These are phyloP conservation scores for Bhutanitis thaidina DNA, from an alignment of 2,888 invertebrate genomes.

Conservation along the genomic window DNA sequence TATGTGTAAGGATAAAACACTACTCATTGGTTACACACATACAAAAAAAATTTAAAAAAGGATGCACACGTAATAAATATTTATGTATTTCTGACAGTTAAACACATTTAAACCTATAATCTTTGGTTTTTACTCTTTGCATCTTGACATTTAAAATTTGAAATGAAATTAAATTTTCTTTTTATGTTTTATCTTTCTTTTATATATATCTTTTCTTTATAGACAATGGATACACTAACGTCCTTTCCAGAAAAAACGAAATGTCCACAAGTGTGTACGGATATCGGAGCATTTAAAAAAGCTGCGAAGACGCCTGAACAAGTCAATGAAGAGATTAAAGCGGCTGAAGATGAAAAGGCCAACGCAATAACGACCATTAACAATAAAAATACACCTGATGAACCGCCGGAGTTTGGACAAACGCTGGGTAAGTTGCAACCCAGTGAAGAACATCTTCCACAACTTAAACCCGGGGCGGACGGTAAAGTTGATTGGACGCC, in stretches of 20 bases:
- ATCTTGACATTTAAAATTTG: neutral
- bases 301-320: constrained; percentile 42
- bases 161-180: neutral
- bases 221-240: constrained; percentile 28
- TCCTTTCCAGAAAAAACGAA: constrained; percentile 51
- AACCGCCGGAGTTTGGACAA: constrained; percentile 25
- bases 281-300: constrained; percentile 60
- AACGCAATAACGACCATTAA: constrained; percentile 22
- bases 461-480: constrained; percentile 82
- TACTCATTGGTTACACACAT: too few relatives aligned
- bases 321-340: constrained; percentile 31
- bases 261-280: constrained; percentile 57
- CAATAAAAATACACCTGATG: neutral
- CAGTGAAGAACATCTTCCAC: constrained; percentile 46
- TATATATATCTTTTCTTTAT: neutral
- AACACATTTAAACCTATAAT: too few relatives aligned
- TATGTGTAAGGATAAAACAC: too few relatives aligned
- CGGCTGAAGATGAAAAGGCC: constrained; percentile 24
- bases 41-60: too few relatives aligned
- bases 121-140: too few relatives aligned
- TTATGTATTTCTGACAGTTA: too few relatives aligned
- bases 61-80: too few relatives aligned
- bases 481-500: constrained; percentile 88
- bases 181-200: neutral
- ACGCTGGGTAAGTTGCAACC: constrained; percentile 25